Conservation (phyloP, 2,113 vertebrate species). For the Danio rerio region GRCz12tu NC_133196.1:3238501-3239000, state of each 20-base stretch:
- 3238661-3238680: slow-evolving; percentile 21
- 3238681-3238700: slow-evolving; percentile 10
- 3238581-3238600: not conserved
- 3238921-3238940: not conserved
- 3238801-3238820: slow-evolving; percentile 3
- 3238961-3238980: not conserved
- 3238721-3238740: not conserved
- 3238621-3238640: slow-evolving; percentile 10
- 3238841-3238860: slow-evolving; percentile 6
- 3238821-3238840: slow-evolving; percentile 37
- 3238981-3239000: slow-evolving; percentile 14
- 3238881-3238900: slow-evolving; percentile 29
- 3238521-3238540: not conserved
- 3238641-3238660: slow-evolving; percentile 27
- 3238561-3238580: not conserved
- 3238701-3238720: slow-evolving; percentile 21
- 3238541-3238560: not conserved
- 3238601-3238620: slow-evolving; percentile 23
- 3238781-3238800: slow-evolving; percentile 3
- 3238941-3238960: slow-evolving; percentile 26
- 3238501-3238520: too few relatives aligned
- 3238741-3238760: slow-evolving; percentile 8
- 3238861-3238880: slow-evolving; percentile 38
- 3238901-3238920: slow-evolving; percentile 14
- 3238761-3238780: not conserved